Evolutionary conservation across 2,113 vertebrate genomes (phyloP).

Genomic region (Naja naja): DNA sequence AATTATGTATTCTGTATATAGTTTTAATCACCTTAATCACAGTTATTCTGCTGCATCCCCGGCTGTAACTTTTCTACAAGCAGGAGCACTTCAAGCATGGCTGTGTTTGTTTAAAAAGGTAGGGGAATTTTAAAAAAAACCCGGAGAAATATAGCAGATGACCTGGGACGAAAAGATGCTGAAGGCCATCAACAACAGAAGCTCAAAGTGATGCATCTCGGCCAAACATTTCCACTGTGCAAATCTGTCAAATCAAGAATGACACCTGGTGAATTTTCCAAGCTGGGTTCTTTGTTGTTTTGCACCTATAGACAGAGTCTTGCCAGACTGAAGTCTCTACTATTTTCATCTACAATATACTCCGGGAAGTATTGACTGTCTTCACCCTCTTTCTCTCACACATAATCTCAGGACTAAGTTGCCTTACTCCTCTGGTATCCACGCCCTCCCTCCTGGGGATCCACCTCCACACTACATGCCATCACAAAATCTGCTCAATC

Average conservation of each 20-base stretch:
- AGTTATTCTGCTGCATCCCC: conserved; percentile 37
- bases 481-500: neutral
- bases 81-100: conserved; percentile 39
- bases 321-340: neutral
- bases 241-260: neutral
- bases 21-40: conserved; percentile 77
- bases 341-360: neutral
- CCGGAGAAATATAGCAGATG: conserved; percentile 34
- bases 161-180: conserved; percentile 9
- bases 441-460: neutral
- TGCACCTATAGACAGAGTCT: neutral
- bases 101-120: conserved; percentile 30
- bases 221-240: neutral
- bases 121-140: neutral
- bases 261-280: neutral
- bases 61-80: conserved; percentile 59
- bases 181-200: conserved; percentile 1
- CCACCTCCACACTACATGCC: too few species aligned
- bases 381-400: neutral
- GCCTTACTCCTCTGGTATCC: neutral
- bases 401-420: neutral
- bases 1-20: conserved; percentile 69
- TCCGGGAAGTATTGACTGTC: neutral
- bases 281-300: neutral
- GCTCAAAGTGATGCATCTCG: neutral